Base-by-base conservation (phyloP, 1,140 invertebrate species). In the Reticulitermes speratus region DNA sequence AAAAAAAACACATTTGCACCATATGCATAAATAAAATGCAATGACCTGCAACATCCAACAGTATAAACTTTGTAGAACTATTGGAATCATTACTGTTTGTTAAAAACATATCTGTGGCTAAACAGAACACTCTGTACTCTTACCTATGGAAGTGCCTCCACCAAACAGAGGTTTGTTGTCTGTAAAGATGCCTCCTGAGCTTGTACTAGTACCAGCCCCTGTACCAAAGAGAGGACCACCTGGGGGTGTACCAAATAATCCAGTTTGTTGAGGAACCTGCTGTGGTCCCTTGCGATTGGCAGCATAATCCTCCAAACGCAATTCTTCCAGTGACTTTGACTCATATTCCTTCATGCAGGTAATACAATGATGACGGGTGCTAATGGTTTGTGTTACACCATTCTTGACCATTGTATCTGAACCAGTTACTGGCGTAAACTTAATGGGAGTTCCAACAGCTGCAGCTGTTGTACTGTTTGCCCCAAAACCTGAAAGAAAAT, bases 341-440 rank as follows among this genome's bases (percentile, higher is more conserved):
- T 99, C 98, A 91, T 99, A 99, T 89, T 99, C 98, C 92, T 99
- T 98, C 98, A 99, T 99, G 87, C 96, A 97, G 9, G 97, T 98
- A 75, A 99, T 99, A 90, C 97, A 99, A 90, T 98, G 97, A 91
- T 99, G 97, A 88, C 96, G 94, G 5, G 97, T 99, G 86, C 94
- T 96, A 87, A 99, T 97, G 86, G 92, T 97, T 88, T 94, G 94
- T 3, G 95, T 94, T 21, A 94, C 93, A 6, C 96, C 97, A 90
- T 95, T 95, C 91, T 99, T 99, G 85, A 97, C 93, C 92, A 99
- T 96, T 0, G 97, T 97, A 90, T 99, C 98, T 0, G 95, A 96
- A 30, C 97, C 97, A 83, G 94, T 95, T 0, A 97, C 94, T 0
- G 98, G 96, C 88, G 94, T 95, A 90, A 98, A 99, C 90, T 99